Base-by-base conservation (phyloP, 2,888 invertebrate genomes). In the Malacosoma neustria region DNA sequence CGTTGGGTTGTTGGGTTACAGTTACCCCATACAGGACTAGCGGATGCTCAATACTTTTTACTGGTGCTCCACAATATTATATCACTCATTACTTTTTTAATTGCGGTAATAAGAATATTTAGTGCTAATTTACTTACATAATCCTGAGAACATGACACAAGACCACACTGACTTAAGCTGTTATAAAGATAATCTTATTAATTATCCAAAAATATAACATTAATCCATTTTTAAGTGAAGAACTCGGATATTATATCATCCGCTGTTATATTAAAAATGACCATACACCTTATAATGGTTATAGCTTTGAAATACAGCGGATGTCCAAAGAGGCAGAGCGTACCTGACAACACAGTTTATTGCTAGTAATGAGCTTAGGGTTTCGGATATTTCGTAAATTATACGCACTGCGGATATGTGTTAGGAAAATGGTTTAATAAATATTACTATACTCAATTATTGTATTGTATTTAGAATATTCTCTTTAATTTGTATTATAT, bases 311-410 rank as follows among this genome's bases (percentile, higher is more conserved):
- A 33, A 22, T 33, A 33, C 15, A 33, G 33, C 11, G n/a, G 11
- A 6, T 22, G 12, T 33, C 22, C 15, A 33, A 14, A 33, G 22
- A 12, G 33, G 33, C 15, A 33, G 13, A 14, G 33, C 33, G 15
- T 12, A 33, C 11, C 15, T 15, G 15, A 1, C 9, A 22, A 7
- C 22, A 22, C 22, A 2, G 22, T 22, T 22, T 22, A 22, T 22
- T 22, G 9, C 22, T 22, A 22, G 22, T 22, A 9, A 22, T 22
- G 5, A 7, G 22, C 22, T 22, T 9, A 22, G 22, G 22, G 9
- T 22, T 0, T 22, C 22, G 22, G 22, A 22, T 22, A n/a, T n/a
- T n/a, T n/a, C n/a, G n/a, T n/a, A 3, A 22, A 22, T 22, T 22
- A 22, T 22, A 22, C 9, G 5, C 5, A 22, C 22, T 2, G 22